Base-by-base conservation (phyloP, 2,113 vertebrate species). In the Pycnonotus jocosus region DNA sequence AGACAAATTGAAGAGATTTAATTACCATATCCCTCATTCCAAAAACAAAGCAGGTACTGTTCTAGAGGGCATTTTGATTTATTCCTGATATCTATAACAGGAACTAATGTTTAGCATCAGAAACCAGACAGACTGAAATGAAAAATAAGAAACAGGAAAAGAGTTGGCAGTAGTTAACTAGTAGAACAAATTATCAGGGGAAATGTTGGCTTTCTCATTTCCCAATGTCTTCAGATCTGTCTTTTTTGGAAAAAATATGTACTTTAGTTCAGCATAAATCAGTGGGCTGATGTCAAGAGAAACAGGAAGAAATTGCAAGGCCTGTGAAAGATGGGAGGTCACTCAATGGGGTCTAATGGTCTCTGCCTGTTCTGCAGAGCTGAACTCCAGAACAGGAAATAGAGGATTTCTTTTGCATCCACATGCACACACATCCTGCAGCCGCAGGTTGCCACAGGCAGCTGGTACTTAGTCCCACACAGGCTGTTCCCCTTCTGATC, bases 131-230 rank as follows among this genome's bases (percentile, higher is more conserved):
- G 53, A 76, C n/a, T 15, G 51, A 85, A 93, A 82, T 54, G 38
- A 94, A 66, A 72, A 87, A 50, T 24, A 76, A 66, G 64, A 76
- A 88, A 92, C 28, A 71, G 57, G 48, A 50, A 57, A 73, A 83
- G 38, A 84, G 8, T 62, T 62, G 51, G 9, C 72, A 77, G 81
- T 42, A 37, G 60, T 70, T 96, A 94, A 92, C 54, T 66, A 54
- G 60, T 23, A 92, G 72, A 93, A 83, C 64, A 91, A 84, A 76
- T 42, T 66, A 81, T 69, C 65, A 64, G 45, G 44, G 78, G 79
- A 72, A 90, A 78, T 72, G 40, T 50, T 83, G 88, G 30, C 54
- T 95, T 88, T 89, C 79, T 92, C 81, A 90, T 94, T 94, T 96
- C 81, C 92, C 44, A 4, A 69, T 79, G 45, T 82, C 74, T 90